Evolutionary conservation across 2,113 vertebrate genomes (phyloP).

Genomic region (Mormyrus iriodes): DNA sequence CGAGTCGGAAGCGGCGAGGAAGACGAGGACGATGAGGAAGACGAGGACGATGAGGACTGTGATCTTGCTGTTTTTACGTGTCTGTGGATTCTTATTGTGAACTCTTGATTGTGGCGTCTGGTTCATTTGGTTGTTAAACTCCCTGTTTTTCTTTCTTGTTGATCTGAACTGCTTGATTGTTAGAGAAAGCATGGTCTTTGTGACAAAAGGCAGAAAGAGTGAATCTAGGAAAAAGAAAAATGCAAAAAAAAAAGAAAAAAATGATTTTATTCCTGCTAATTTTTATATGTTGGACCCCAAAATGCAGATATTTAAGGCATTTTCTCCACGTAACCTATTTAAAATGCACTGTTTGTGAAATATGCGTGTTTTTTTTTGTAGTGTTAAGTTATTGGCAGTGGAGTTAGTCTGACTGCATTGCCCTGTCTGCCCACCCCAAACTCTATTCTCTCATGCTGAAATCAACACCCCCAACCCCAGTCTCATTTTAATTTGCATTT

Average conservation of each 20-base stretch:
- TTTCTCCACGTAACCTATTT: conserved; percentile 69
- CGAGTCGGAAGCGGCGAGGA: not conserved
- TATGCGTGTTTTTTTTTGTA: conserved; percentile 55
- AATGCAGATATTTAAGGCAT: conserved; percentile 69
- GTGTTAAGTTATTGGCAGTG: conserved; percentile 65
- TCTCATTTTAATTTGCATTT: conserved; percentile 53
- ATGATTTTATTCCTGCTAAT: conserved; percentile 43
- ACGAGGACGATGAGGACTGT: not conserved
- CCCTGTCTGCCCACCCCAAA: conserved; percentile 27
- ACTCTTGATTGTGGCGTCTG: conserved; percentile 65
- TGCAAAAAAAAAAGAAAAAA: conserved; percentile 39
- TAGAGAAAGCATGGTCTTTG: conserved; percentile 25
- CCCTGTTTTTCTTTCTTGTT: conserved; percentile 47
- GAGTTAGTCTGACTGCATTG: conserved; percentile 30
- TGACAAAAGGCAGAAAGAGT: conserved; percentile 41
- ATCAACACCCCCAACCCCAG: conserved; percentile 40
- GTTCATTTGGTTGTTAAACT: conserved; percentile 58
- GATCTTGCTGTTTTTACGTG: conserved; percentile 66
- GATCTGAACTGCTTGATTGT: conserved; percentile 29
- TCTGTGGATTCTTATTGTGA: conserved; percentile 68
- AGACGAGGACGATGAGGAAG: not conserved
- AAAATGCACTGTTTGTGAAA: conserved; percentile 70
- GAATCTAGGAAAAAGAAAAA: conserved; percentile 33
- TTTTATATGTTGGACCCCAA: conserved; percentile 65
- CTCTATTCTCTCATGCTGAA: conserved; percentile 4